Evolutionary conservation across 2,888 invertebrate genomes (phyloP).

Genomic region (Coelopa pilipes): DNA sequence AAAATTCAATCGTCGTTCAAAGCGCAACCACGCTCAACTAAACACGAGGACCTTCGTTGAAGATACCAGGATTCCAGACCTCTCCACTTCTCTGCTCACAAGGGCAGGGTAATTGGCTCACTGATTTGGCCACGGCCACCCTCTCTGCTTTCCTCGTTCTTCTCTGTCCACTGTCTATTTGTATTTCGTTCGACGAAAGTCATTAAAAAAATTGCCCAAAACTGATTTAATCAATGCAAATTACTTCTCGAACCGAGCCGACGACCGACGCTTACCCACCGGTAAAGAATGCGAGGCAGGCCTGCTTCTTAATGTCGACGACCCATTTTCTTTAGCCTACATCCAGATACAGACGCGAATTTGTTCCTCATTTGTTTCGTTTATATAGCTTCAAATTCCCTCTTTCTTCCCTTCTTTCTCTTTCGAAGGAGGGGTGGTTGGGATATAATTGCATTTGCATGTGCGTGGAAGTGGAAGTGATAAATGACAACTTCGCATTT

Average conservation of each 20-base stretch:
- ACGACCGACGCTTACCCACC: neutral
- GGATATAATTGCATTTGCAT: constrained; percentile 21
- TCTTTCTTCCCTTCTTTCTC: neutral
- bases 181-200: constrained; percentile 7
- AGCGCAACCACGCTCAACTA: too few relatives aligned
- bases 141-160: neutral
- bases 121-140: neutral
- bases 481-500: constrained; percentile 17
- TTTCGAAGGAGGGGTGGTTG: neutral
- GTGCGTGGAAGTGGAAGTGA: constrained; percentile 27
- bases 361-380: neutral
- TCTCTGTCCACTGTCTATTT: neutral
- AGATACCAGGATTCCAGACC: too few relatives aligned
- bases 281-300: neutral
- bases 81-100: too few relatives aligned
- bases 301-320: neutral
- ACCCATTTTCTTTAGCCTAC: neutral
- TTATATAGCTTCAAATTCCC: neutral
- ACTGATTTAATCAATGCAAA: constrained; percentile 37
- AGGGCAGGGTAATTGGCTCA: neutral
- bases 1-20: too few relatives aligned
- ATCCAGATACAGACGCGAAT: neutral
- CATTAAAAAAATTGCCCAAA: constrained; percentile 31
- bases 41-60: too few relatives aligned
- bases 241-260: constrained; percentile 8